Conservation (phyloP, 1,140 invertebrate genomes). For the Micrasema minimum region DNA sequence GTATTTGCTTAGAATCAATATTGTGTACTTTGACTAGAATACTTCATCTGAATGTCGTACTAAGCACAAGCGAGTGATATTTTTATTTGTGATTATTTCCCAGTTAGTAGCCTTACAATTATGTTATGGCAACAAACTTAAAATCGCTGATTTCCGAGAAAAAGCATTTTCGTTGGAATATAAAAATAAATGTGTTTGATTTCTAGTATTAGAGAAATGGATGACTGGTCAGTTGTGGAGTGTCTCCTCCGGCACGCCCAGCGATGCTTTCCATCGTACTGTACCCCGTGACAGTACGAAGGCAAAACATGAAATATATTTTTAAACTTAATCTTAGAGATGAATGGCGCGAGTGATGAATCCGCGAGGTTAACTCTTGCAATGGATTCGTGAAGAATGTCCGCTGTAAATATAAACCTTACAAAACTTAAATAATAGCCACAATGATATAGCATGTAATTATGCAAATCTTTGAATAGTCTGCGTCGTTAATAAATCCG, state of each 20-base stretch:
- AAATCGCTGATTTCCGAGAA: too few species aligned
- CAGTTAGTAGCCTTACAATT: too few species aligned
- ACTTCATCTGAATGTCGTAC: too few species aligned
- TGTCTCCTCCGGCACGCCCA: background rate
- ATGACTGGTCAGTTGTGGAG: conserved; percentile 3
- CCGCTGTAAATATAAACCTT: conserved; percentile 24
- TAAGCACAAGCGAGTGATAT: too few species aligned
- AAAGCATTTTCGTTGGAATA: too few species aligned
- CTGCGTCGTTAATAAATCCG: too few species aligned
- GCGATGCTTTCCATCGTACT: background rate
- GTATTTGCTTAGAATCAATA: too few species aligned
- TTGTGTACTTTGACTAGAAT: too few species aligned
- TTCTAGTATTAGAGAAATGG: conserved; percentile 10
- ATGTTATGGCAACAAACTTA: too few species aligned
- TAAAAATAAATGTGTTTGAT: conserved; percentile 8
- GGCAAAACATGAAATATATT: conserved; percentile 22
- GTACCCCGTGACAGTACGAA: conserved; percentile 14
- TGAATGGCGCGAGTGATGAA: background rate
- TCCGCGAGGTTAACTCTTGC: background rate
- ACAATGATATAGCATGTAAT: too few species aligned
- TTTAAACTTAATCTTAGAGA: conserved; percentile 28
- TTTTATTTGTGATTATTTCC: too few species aligned
- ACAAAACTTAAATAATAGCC: background rate
- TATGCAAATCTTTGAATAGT: too few species aligned
- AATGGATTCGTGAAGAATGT: conserved; percentile 8